Percentiles rank a stretch among this genome's conserved stretches.
These are phyloP conservation scores for Andrena minutula DNA, from an alignment of 2,888 invertebrate species.

Conservation along the genomic window DNA sequence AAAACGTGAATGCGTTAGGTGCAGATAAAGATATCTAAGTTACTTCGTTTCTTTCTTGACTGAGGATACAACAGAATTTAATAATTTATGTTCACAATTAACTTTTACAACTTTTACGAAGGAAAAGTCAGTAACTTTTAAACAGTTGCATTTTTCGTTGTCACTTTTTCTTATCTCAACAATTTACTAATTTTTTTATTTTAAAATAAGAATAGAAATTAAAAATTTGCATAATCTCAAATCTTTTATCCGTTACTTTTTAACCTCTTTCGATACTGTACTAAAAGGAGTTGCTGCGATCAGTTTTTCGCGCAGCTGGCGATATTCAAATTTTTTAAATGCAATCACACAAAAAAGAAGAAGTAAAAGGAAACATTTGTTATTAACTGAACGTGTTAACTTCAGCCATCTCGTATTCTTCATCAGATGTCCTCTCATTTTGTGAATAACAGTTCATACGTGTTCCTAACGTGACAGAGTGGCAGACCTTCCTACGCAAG, in stretches of 20 bases:
- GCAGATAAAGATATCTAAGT: neutral
- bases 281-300: neutral
- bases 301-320: neutral
- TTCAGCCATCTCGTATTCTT: conserved; percentile 5
- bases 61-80: too few species aligned
- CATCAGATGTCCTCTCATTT: conserved; percentile 15
- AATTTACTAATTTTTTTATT: too few species aligned
- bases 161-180: too few species aligned
- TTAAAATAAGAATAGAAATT: too few species aligned
- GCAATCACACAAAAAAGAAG: neutral
- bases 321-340: conserved; percentile 12
- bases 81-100: too few species aligned
- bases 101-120: too few species aligned
- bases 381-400: conserved; percentile 22
- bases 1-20: neutral
- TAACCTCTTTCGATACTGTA: too few species aligned
- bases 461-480: conserved; percentile 19
- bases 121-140: too few species aligned
- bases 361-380: neutral
- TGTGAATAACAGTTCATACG: conserved; percentile 50
- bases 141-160: too few species aligned
- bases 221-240: too few species aligned
- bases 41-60: neutral
- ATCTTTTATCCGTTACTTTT: neutral
- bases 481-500: neutral